Base-by-base conservation (phyloP, 2,888 invertebrate genomes). In the Phyto melanocephala region DNA sequence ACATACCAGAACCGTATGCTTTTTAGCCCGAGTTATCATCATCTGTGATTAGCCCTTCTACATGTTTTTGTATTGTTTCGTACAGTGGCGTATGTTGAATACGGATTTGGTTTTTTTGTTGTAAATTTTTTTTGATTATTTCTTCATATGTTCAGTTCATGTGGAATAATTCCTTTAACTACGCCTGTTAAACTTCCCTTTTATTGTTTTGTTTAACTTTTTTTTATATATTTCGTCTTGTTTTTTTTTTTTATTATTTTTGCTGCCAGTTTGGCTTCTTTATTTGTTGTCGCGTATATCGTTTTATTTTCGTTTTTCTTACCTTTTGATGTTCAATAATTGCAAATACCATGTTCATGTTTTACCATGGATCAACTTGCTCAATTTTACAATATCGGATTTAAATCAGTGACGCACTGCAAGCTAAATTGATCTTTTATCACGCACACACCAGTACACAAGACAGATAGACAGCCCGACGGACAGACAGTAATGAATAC, bases 391-490 rank as follows among this genome's bases (percentile, higher is more conserved):
- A 84, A 82, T 88, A 89, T 89, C 89, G 89, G 89, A 89, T 89
- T 89, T 89, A 89, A 89, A 89, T 89, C 89, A 89, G 88, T 87
- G 86, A 86, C 84, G 85, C 89, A 88, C 86, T 87, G 88, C 89
- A 89, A 79, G 87, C 87, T 89, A 89, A 89, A 89, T 89, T 89
- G 89, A 89, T 89, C 89, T 89, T 89, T 89, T 89, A 89, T 88
- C 89, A 89, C 88, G 72, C 79, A 79, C 67, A 58, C 65, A 72
- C 72, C 45, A 20, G 42, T 45, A 13, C 20, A 11, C 42, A 20
- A 37, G 7, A 60, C 6, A 60, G 13, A 58, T 0, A 63, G 28
- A 33, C 45, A 17, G 5, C 6, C 45, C 35, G 56, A 11, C 0
- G 10, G 22, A 33, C 7, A 50, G 8, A 22, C 20, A 13, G 6